Base-by-base conservation (phyloP, 2,888 invertebrate genomes). In the Limnephilus marmoratus region DNA sequence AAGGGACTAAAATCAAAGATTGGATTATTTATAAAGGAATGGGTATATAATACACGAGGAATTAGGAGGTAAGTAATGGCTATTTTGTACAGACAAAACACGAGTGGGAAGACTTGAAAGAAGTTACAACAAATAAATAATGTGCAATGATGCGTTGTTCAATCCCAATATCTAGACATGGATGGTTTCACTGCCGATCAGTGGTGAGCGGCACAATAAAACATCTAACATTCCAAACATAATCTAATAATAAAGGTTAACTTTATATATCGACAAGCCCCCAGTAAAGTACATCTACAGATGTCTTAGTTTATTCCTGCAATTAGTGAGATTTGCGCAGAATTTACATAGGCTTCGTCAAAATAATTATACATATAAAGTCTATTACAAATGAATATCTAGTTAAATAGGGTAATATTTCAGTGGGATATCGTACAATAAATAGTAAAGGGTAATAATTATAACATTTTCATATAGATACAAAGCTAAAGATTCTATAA, bases 401-500 rank as follows among this genome's bases (percentile, higher is more conserved):
- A 68, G n/a, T 68, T 68, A 68, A n/a, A 68, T 68, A 68, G 68
- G 68, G 68, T 68, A 9, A 24, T 68, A 68, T 68, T 68, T 68
- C 68, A 68, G 68, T 24, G 68, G 68, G n/a, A 68, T 68, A 24
- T 68, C 24, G 68, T 68, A 68, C 24, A 68, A 68, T 68, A 68
- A 68, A 68, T 68, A 68, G 68, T 68, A 9, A n/a, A 68, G 68
- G 68, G 68, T 68, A 68, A 31, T 87, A 87, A 13, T 87, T 31
- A 53, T 86, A 86, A 86, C 86, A 87, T 87, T 31, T 87, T 87
- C 53, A 53, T 86, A 86, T 85, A 85, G 68, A 24, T n/a, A n/a
- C 68, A 68, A 34, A 11, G 41, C 31, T 37, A 41, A 34, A 85
- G 24, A 1, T 37, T 41, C 34, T 85, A 85, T 37, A 41, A 31